A percentile compares a stretch with the other conserved stretches of the same genome.
These are phyloP conservation scores for Platanista minor DNA, from an alignment of 2,113 vertebrate species.

Conservation along the genomic window DNA sequence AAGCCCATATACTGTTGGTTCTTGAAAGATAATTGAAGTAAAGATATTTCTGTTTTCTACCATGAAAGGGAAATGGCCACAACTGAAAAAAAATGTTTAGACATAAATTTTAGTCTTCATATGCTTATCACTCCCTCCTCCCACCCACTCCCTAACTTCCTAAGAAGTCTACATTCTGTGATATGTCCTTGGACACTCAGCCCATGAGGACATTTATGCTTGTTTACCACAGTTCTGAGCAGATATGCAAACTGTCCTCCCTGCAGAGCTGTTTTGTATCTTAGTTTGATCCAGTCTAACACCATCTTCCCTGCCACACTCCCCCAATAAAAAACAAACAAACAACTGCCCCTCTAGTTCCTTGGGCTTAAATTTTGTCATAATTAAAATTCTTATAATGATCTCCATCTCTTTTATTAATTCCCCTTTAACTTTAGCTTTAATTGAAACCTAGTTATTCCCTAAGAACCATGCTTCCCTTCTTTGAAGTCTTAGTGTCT, in stretches of 20 bases:
- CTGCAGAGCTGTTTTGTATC: not conserved
- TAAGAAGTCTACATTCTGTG: no score
- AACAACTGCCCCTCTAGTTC: not conserved
- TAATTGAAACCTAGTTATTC: not conserved
- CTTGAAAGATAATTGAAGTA: not conserved
- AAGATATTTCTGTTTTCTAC: not conserved
- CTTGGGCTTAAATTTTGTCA: not conserved
- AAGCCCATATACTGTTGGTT: not conserved
- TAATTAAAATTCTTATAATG: not conserved
- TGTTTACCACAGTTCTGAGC: not conserved
- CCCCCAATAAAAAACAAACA: not conserved
- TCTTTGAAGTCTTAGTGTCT: not conserved
- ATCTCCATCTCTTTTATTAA: not conserved
- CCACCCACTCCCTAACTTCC: not conserved
- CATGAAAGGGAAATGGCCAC: not conserved
- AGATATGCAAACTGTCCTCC: not conserved
- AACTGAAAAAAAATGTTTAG: not conserved
- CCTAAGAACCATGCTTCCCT: not conserved
- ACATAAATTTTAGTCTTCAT: not conserved
- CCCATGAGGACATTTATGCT: accelerated
- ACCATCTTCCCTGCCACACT: accelerated
- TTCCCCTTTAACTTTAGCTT: not conserved
- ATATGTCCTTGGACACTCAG: not conserved
- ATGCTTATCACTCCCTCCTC: not conserved
- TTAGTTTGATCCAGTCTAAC: not conserved